phyloP scores from a whole-genome alignment of 2,888 invertebrate species.

The Halocaridina rubra region DNA sequence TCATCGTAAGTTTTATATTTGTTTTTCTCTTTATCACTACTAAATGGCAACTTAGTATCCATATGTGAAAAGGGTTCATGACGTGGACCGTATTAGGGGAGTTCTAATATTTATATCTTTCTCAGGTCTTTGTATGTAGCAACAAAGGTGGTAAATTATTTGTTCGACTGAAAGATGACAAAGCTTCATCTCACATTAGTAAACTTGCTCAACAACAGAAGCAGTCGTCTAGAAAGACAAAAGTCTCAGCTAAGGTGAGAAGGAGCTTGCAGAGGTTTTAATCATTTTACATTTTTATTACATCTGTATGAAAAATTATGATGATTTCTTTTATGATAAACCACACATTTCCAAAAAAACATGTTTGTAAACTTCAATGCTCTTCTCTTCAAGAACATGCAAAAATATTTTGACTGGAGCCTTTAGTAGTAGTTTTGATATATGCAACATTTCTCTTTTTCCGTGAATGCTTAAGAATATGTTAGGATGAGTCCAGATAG shows the following conservation, averaged over 20 bases:
- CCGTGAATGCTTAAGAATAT: no score
- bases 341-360: no score
- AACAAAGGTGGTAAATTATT: background rate
- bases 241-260: background rate
- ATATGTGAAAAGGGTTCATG: background rate
- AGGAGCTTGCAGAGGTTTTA: no score
- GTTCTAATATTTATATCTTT: background rate
- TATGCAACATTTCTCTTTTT: no score
- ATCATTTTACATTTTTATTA: no score
- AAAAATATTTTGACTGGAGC: no score
- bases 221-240: background rate
- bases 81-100: background rate
- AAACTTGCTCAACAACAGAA: background rate
- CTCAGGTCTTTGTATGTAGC: background rate
- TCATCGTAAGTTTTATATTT: background rate
- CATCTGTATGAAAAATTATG: no score
- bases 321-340: no score
- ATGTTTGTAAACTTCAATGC: no score
- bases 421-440: no score
- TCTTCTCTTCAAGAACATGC: no score
- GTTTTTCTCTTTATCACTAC: background rate
- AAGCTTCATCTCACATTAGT: background rate
- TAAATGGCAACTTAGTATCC: background rate
- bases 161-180: background rate
- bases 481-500: no score